phyloP scores from a whole-genome alignment of 2,888 invertebrate genomes.

The Drosophila paramelanica region DNA sequence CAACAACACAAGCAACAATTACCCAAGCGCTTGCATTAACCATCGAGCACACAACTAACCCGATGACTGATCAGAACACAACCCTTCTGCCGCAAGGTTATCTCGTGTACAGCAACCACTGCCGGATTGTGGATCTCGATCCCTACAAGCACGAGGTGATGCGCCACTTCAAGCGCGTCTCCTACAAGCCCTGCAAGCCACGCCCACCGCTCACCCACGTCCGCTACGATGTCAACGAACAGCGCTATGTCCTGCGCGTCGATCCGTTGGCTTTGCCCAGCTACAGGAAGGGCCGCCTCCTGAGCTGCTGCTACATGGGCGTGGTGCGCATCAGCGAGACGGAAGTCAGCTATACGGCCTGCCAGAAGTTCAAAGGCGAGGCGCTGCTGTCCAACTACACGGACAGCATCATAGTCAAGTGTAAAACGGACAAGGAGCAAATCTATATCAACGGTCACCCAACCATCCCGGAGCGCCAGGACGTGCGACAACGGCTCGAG shows the following conservation, averaged over 20 bases:
- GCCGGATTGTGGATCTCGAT: constrained; percentile 88
- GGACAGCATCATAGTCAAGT: constrained; percentile 86
- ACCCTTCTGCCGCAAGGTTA: constrained; percentile 79
- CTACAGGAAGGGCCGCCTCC: constrained; percentile 58
- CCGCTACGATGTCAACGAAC: constrained; percentile 61
- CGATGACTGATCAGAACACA: constrained; percentile 27
- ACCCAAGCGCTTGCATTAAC: not conserved
- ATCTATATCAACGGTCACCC: constrained; percentile 86
- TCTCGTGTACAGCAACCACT: constrained; percentile 87
- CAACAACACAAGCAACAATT: not conserved
- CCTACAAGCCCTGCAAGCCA: constrained; percentile 86
- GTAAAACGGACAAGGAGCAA: constrained; percentile 82
- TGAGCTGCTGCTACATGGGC: constrained; percentile 83
- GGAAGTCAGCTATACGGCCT: constrained; percentile 82
- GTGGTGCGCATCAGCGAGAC: constrained; percentile 79
- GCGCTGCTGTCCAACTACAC: constrained; percentile 82
- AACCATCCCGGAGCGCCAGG: constrained; percentile 86
- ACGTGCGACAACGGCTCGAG: constrained; percentile 85
- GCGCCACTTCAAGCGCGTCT: constrained; percentile 86
- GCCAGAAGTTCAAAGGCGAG: constrained; percentile 85
- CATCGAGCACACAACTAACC: constrained; percentile 4
- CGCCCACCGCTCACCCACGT: constrained; percentile 80
- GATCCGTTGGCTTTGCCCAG: constrained; percentile 67
- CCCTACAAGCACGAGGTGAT: constrained; percentile 87
- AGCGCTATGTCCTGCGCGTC: constrained; percentile 77